phyloP scores from a whole-genome alignment of 2,797 vertebrate species.

The Morus bassanus region DNA sequence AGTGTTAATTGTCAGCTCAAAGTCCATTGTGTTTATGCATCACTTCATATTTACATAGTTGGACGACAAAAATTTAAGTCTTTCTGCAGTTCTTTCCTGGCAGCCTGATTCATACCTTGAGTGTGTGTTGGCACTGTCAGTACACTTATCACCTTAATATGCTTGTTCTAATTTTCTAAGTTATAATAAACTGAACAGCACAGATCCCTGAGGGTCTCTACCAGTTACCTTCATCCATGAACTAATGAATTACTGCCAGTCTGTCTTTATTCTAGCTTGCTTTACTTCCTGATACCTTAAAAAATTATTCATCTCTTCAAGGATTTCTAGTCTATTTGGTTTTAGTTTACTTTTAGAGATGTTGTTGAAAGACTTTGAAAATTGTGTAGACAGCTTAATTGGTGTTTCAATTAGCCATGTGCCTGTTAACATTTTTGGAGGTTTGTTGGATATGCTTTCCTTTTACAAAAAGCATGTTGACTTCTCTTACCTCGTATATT shows the following conservation, averaged over 20 bases:
- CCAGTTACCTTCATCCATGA: not conserved
- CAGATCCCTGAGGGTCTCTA: not conserved
- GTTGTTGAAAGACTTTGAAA: not conserved
- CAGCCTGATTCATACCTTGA: not conserved
- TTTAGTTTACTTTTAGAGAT: not conserved
- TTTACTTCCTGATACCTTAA: not conserved
- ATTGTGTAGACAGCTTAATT: not conserved
- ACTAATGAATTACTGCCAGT: not conserved
- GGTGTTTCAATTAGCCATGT: not conserved
- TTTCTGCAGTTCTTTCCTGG: not conserved
- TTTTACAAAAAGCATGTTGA: not conserved
- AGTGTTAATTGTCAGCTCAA: not conserved
- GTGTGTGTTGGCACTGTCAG: not conserved
- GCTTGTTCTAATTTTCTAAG: not conserved
- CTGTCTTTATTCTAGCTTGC: not conserved
- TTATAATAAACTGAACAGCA: not conserved
- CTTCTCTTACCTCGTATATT: not conserved
- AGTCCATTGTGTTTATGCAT: not conserved
- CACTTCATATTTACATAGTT: not conserved
- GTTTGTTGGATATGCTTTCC: not conserved
- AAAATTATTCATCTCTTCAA: not conserved
- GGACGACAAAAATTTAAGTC: not conserved
- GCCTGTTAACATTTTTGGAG: not conserved
- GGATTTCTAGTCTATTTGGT: not conserved
- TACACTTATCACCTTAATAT: not conserved